These are phyloP conservation scores for Sisyra terminalis DNA, from an alignment of 2,888 invertebrate species.

Conservation along the genomic window DNA sequence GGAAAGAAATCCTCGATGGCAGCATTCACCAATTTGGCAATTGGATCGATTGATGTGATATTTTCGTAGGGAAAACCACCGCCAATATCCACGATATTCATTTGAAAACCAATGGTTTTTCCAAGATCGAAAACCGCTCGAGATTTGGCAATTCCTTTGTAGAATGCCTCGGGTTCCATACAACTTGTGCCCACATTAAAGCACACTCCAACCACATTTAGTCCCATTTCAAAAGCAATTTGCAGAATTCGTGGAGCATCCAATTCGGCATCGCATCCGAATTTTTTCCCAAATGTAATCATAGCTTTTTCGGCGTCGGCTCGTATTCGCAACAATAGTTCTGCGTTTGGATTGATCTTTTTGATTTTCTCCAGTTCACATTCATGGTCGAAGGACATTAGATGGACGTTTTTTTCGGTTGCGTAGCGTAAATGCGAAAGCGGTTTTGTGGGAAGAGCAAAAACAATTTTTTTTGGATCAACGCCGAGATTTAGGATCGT, in stretches of 20 bases:
- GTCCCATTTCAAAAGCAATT: constrained; percentile 16
- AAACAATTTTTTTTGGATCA: constrained; percentile 32
- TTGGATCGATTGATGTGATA: constrained; percentile 24
- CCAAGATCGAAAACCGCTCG: constrained; percentile 31
- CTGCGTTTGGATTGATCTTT: constrained; percentile 30
- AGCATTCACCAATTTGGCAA: constrained; percentile 29
- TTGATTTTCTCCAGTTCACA: constrained; percentile 37
- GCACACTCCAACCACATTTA: constrained; percentile 22
- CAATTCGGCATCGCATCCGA: constrained; percentile 20
- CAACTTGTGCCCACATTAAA: constrained; percentile 23
- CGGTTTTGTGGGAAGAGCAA: constrained; percentile 40
- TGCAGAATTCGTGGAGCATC: constrained; percentile 18
- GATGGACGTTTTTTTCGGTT: constrained; percentile 27
- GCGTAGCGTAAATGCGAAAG: constrained; percentile 34
- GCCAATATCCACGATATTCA: constrained; percentile 37
- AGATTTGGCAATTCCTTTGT: constrained; percentile 32
- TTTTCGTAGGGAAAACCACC: constrained; percentile 37
- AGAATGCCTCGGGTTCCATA: constrained; percentile 29
- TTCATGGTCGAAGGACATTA: constrained; percentile 40
- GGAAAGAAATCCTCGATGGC: constrained; percentile 36
- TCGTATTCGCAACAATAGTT: constrained; percentile 18
- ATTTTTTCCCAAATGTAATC: constrained; percentile 18
- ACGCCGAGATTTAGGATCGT: constrained; percentile 32
- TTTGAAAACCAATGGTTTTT: constrained; percentile 29
- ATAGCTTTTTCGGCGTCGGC: constrained; percentile 16